Conservation (phyloP, 2,113 vertebrate genomes). For the Cyprinodon brontotheroides region DNA sequence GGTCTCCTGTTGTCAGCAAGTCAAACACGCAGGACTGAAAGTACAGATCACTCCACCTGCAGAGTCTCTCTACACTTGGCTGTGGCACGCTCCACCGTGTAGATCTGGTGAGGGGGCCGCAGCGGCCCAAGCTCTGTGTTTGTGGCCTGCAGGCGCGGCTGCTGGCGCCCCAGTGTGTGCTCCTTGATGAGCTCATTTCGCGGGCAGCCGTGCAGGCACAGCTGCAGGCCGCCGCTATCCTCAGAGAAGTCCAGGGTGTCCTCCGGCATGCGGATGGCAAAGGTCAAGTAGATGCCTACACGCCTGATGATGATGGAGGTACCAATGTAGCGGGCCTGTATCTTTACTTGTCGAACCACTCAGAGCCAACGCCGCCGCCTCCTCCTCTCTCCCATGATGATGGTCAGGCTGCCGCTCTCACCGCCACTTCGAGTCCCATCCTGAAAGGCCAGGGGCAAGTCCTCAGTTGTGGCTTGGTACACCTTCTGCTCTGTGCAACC, state of each 20-base stretch:
- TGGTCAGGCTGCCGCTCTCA: conserved; percentile 78
- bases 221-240: conserved; percentile 80
- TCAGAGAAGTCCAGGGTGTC: conserved; percentile 77
- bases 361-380: conserved; percentile 41
- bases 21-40: conserved; percentile 89
- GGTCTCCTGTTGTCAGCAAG: conserved; percentile 84
- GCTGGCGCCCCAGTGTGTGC: conserved; percentile 77
- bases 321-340: conserved; percentile 83
- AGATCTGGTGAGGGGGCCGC: conserved; percentile 68
- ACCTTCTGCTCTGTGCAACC: conserved; percentile 86
- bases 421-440: conserved; percentile 81
- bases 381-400: conserved; percentile 68
- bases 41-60: conserved; percentile 86
- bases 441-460: conserved; percentile 82
- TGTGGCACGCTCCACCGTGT: conserved; percentile 81
- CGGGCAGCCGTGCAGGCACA: conserved; percentile 85
- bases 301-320: conserved; percentile 82
- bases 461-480: conserved; percentile 84
- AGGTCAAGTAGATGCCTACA: conserved; percentile 85
- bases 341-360: conserved; percentile 77
- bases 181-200: conserved; percentile 84
- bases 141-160: conserved; percentile 62
- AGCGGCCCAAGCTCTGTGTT: conserved; percentile 60
- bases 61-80: conserved; percentile 82
- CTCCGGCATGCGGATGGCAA: conserved; percentile 84